phyloP scores from a whole-genome alignment of 2,797 vertebrate genomes.

The Tympanoctomys barrerae region DNA sequence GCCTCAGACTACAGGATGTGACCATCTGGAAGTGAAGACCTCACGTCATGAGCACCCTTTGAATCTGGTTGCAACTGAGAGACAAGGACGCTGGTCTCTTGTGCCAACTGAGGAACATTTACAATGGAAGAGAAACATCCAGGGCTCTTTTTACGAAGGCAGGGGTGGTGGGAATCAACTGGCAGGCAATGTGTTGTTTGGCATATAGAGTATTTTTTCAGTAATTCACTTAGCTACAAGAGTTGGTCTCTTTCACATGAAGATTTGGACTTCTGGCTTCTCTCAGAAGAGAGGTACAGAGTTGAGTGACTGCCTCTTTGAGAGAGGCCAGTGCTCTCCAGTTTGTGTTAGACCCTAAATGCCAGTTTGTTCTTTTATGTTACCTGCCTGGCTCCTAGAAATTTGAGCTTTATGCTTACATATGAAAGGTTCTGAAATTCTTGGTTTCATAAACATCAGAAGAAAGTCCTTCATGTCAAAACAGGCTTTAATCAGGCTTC shows the following conservation, averaged over 20 bases:
- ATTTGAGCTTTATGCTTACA: conserved; percentile 3
- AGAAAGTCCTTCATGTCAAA: not conserved
- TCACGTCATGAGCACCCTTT: not conserved
- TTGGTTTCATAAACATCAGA: not conserved
- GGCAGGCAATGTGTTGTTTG: conserved; percentile 20
- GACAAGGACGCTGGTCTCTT: not conserved
- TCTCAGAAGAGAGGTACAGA: conserved; percentile 43
- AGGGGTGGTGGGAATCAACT: not conserved
- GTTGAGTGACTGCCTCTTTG: not conserved
- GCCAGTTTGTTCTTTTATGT: conserved; percentile 18
- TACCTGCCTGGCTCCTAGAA: conserved; percentile 14
- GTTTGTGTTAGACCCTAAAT: not conserved
- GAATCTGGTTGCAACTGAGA: not conserved
- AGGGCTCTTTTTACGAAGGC: not conserved
- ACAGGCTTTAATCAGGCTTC: not conserved
- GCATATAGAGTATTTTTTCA: not conserved
- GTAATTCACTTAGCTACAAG: conserved; percentile 55
- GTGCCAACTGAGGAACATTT: not conserved
- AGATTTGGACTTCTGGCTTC: conserved; percentile 61
- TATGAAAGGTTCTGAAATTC: conserved; percentile 53
- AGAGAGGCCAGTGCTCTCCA: not conserved
- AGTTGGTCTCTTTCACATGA: conserved; percentile 55
- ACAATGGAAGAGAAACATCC: not conserved
- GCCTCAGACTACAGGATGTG: not conserved
- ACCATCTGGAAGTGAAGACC: not conserved